Evolutionary conservation across 37 sponge, comb jelly and placozoan species (phyloP).

Genomic region (Halichondria panicea): DNA sequence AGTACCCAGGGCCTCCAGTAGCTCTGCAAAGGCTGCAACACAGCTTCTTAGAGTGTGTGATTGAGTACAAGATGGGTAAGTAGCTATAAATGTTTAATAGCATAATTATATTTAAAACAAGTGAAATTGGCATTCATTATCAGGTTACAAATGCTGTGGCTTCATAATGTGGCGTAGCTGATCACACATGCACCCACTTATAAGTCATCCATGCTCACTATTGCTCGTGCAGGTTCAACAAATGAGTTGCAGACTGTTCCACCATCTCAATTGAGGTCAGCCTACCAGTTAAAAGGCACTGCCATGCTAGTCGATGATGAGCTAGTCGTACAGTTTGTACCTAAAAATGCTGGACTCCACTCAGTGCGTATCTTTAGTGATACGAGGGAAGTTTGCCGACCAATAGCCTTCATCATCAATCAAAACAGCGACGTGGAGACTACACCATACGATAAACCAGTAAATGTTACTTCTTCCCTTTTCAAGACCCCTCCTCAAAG

Average conservation of each 20-base stretch:
- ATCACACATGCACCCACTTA: too few species aligned
- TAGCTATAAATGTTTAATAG: too few species aligned
- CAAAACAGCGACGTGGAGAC: conserved; percentile 19
- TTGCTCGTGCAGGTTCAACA: too few species aligned
- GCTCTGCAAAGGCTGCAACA: conserved; percentile 45
- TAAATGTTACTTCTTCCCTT: background rate
- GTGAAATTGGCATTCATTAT: too few species aligned
- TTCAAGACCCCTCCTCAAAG: background rate
- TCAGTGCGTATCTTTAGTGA: conserved; percentile 57
- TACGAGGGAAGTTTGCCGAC: conserved; percentile 50
- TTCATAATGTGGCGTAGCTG: too few species aligned
- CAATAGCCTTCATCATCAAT: conserved; percentile 34
- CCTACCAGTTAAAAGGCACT: conserved; percentile 53
- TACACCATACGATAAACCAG: conserved; percentile 13
- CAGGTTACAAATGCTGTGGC: too few species aligned
- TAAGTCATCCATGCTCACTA: too few species aligned
- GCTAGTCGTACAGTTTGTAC: conserved; percentile 45
- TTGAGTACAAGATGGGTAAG: conserved; percentile 54
- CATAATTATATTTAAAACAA: too few species aligned
- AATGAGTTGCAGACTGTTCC: conserved; percentile 16
- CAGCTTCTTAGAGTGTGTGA: conserved; percentile 48
- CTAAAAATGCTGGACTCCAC: conserved; percentile 45
- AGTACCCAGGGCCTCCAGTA: conserved; percentile 24
- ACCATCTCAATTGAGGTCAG: conserved; percentile 12
- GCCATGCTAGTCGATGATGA: conserved; percentile 38